Conservation (phyloP, 2,113 vertebrate species). For the Nematolebias whitei region DNA sequence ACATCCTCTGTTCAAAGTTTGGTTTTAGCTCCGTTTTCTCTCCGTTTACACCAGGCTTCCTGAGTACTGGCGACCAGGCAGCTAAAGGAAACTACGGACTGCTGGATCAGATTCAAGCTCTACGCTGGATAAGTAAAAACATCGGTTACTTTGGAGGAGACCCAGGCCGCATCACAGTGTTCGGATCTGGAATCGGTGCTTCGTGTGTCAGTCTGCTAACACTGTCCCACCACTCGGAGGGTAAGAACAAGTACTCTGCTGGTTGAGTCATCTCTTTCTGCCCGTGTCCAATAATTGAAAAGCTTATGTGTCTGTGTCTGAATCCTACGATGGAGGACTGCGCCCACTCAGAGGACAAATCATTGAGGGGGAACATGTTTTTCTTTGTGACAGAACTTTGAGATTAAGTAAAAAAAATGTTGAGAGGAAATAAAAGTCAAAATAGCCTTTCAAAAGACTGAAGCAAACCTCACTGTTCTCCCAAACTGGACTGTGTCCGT, state of each 20-base stretch:
- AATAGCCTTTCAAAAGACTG: too few relatives aligned
- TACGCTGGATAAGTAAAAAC: constrained; percentile 98
- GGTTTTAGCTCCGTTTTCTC: constrained; percentile 35
- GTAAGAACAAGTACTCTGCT: constrained; percentile 73
- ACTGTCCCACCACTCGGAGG: constrained; percentile 96
- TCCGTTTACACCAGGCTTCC: constrained; percentile 84
- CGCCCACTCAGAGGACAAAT: too few relatives aligned
- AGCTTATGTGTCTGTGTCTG: too few relatives aligned
- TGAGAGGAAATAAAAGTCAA: too few relatives aligned
- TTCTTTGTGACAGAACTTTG: too few relatives aligned
- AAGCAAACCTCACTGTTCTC: too few relatives aligned
- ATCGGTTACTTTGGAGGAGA: constrained; percentile 97
- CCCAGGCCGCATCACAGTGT: constrained; percentile 92
- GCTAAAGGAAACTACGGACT: constrained; percentile 98
- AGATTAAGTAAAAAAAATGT: too few relatives aligned
- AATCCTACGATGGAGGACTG: too few relatives aligned
- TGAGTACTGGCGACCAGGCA: constrained; percentile 97
- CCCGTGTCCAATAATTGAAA: too few relatives aligned
- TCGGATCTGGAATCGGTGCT: constrained; percentile 90
- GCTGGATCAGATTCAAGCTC: constrained; percentile 96
- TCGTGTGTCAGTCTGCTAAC: constrained; percentile 90
- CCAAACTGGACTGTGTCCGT: too few relatives aligned
- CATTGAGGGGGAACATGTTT: too few relatives aligned
- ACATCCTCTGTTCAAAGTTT: constrained; percentile 54
- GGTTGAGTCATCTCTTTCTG: background rate